These are phyloP conservation scores for Gopherus flavomarginatus DNA, from an alignment of 2,113 vertebrate genomes.

Conservation along the genomic window DNA sequence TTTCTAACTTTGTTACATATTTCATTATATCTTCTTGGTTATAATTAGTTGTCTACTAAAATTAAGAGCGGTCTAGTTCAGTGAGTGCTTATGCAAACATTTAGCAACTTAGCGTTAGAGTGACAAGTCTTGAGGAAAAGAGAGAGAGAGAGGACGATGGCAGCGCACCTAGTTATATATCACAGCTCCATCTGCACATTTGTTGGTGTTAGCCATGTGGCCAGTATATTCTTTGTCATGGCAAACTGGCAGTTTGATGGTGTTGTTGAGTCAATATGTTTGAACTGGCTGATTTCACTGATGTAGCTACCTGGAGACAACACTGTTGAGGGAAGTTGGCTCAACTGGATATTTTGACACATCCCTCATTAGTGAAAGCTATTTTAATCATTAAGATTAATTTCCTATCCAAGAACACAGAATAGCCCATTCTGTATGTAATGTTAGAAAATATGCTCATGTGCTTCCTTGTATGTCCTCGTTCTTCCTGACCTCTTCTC, in stretches of 20 bases:
- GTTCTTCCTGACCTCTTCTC: not conserved
- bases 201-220: not conserved
- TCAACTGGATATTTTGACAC: constrained; percentile 30
- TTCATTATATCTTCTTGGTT: constrained; percentile 52
- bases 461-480: not conserved
- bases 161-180: not conserved
- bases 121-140: not conserved
- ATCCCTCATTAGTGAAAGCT: constrained; percentile 21
- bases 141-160: not conserved
- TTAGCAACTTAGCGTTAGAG: constrained; percentile 32
- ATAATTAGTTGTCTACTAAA: constrained; percentile 75
- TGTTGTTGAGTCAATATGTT: not conserved
- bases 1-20: constrained; percentile 61
- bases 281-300: constrained; percentile 2
- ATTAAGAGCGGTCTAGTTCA: constrained; percentile 71
- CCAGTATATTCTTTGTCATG: not conserved
- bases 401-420: not conserved
- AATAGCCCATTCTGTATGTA: not conserved
- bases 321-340: not conserved
- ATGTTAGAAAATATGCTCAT: fast-evolving
- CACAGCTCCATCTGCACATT: not conserved
- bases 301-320: constrained; percentile 35
- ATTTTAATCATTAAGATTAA: constrained; percentile 16
- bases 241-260: not conserved
- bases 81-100: constrained; percentile 31